These are phyloP conservation scores for Fragum fragum DNA, from an alignment of 2,888 invertebrate species.

Conservation along the genomic window DNA sequence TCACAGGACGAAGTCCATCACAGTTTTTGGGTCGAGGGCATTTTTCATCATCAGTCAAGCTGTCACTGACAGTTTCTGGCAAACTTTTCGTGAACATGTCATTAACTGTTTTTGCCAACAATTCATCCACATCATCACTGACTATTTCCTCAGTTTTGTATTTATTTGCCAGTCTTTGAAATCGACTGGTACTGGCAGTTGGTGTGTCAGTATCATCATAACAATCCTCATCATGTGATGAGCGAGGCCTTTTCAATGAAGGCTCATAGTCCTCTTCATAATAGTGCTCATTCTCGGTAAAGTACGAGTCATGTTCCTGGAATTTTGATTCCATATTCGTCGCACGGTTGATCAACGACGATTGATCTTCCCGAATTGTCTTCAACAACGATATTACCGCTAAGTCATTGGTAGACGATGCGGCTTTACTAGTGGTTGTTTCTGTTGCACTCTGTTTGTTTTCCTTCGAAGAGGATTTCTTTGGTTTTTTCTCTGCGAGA, in stretches of 20 bases:
- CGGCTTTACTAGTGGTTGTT: too few relatives aligned
- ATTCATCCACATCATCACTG: background rate
- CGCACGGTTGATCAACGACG: too few relatives aligned
- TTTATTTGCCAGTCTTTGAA: background rate
- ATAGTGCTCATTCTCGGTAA: background rate
- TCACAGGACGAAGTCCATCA: slow-evolving; percentile 1
- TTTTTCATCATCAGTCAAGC: slow-evolving; percentile 6
- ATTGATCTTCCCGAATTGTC: too few relatives aligned
- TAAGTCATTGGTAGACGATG: too few relatives aligned
- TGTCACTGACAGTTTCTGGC: slow-evolving; percentile 1
- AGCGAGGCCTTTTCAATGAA: background rate
- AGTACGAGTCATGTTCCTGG: too few relatives aligned
- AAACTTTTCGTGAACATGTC: slow-evolving; percentile 16
- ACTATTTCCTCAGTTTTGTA: slow-evolving; percentile 15
- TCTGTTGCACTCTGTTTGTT: too few relatives aligned
- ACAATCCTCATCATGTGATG: background rate
- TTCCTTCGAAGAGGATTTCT: too few relatives aligned
- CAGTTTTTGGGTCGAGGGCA: slow-evolving; percentile 15
- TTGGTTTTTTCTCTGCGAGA: too few relatives aligned
- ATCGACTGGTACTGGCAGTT: slow-evolving; percentile 5
- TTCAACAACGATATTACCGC: too few relatives aligned
- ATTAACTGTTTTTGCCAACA: background rate
- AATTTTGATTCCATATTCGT: too few relatives aligned
- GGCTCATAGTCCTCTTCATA: slow-evolving; percentile 3
- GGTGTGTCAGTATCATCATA: background rate